phyloP scores from a whole-genome alignment of 2,888 invertebrate species.

The Malthinus flaveolus region DNA sequence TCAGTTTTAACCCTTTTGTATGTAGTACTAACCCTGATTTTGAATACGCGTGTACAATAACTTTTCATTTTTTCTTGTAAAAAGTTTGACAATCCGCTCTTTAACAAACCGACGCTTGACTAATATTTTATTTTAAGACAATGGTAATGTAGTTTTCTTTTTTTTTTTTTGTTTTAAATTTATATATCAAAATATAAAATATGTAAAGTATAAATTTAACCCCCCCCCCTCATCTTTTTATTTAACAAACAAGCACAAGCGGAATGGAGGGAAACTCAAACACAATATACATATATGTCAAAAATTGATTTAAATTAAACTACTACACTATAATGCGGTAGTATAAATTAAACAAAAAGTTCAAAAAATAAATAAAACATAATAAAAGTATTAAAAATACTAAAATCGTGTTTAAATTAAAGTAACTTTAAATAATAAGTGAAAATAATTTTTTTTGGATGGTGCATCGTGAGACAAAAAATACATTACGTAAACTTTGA shows the following conservation, averaged over 20 bases:
- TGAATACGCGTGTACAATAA: slow-evolving; percentile 14
- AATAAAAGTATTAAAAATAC: slow-evolving; percentile 6
- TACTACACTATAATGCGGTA: no score
- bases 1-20: slow-evolving; percentile 42
- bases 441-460: slow-evolving; percentile 23
- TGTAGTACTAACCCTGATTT: slow-evolving; percentile 33
- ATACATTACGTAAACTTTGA: background rate
- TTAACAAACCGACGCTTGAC: slow-evolving; percentile 7
- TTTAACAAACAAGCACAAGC: no score
- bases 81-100: slow-evolving; percentile 19
- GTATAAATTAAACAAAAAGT: background rate
- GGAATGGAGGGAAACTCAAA: background rate
- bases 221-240: slow-evolving; percentile 19
- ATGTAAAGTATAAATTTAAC: slow-evolving; percentile 35
- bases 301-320: slow-evolving; percentile 6
- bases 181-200: slow-evolving; percentile 41
- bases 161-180: slow-evolving; percentile 39
- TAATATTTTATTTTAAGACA: slow-evolving; percentile 42
- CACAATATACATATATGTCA: slow-evolving; percentile 11
- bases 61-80: slow-evolving; percentile 5
- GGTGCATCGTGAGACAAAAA: slow-evolving; percentile 22
- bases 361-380: slow-evolving; percentile 11
- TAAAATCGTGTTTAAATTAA: slow-evolving; percentile 26
- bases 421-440: slow-evolving; percentile 28
- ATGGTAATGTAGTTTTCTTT: slow-evolving; percentile 46